These are phyloP conservation scores for Drosophila merina DNA, from an alignment of 2,888 invertebrate genomes.

Conservation along the genomic window DNA sequence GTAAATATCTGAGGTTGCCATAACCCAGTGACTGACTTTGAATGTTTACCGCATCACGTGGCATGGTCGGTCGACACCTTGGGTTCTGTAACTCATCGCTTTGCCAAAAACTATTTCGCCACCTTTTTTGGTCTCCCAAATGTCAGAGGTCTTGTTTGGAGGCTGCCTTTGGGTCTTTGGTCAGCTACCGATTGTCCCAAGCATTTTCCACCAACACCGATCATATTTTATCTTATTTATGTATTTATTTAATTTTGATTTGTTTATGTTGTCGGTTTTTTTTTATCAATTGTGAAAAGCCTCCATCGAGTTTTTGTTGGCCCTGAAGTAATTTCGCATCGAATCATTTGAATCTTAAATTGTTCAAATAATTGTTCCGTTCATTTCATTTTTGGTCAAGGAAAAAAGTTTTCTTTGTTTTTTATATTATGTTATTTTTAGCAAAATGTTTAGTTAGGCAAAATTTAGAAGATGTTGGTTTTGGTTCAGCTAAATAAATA, in stretches of 20 bases:
- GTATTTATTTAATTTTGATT: slow-evolving; percentile 3
- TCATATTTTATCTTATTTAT: slow-evolving; percentile 23
- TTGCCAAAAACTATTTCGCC: slow-evolving; percentile 49
- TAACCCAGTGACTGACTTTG: slow-evolving; percentile 73
- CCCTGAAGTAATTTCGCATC: slow-evolving; percentile 48
- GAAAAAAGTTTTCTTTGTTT: slow-evolving; percentile 7
- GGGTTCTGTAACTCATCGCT: slow-evolving; percentile 56
- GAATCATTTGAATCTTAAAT: slow-evolving; percentile 32
- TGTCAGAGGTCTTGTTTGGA: slow-evolving; percentile 51
- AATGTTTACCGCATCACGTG: slow-evolving; percentile 47
- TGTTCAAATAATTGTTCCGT: slow-evolving; percentile 39
- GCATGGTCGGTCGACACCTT: slow-evolving; percentile 20
- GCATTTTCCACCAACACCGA: slow-evolving; percentile 57
- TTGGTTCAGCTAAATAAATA: slow-evolving; percentile 39
- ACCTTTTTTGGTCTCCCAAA: slow-evolving; percentile 50
- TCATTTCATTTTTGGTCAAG: slow-evolving; percentile 39
- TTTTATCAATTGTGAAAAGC: slow-evolving; percentile 39
- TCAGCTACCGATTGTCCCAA: slow-evolving; percentile 59
- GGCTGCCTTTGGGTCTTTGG: slow-evolving; percentile 30
- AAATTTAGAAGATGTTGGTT: slow-evolving; percentile 11
- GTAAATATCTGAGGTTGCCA: slow-evolving; percentile 40
- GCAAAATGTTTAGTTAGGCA: slow-evolving; percentile 21
- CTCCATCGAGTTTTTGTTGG: slow-evolving; percentile 22
- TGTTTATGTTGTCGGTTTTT: not conserved
- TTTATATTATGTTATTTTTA: slow-evolving; percentile 22